These are phyloP conservation scores for Gopherus flavomarginatus DNA, from an alignment of 2,113 vertebrate species.

Conservation along the genomic window DNA sequence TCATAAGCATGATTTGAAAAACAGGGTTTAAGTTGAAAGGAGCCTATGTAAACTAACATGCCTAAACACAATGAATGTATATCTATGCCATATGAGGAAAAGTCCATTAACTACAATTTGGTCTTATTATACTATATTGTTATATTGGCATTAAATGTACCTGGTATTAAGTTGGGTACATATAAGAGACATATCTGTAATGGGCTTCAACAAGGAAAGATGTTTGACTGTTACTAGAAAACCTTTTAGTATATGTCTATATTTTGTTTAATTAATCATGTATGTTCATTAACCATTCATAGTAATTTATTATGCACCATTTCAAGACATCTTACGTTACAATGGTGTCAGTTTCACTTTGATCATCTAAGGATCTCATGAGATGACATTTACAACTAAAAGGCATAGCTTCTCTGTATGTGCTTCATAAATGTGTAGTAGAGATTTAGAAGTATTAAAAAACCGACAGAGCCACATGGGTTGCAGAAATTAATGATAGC, in stretches of 20 bases:
- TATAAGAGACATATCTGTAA: background rate
- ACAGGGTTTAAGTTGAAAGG: background rate
- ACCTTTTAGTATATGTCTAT: constrained; percentile 43
- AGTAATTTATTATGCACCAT: constrained; percentile 44
- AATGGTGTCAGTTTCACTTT: constrained; percentile 61
- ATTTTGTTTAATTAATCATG: constrained; percentile 68
- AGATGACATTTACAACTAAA: constrained; percentile 43
- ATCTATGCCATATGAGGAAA: background rate
- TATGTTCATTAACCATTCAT: constrained; percentile 61
- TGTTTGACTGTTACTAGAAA: constrained; percentile 48
- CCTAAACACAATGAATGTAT: background rate
- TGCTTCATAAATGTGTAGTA: background rate
- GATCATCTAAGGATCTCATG: constrained; percentile 52
- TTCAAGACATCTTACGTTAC: constrained; percentile 35
- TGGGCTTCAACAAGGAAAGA: background rate
- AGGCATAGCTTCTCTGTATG: background rate
- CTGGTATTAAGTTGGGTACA: background rate
- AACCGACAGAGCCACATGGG: background rate
- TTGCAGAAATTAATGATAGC: constrained; percentile 62
- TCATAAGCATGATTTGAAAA: background rate
- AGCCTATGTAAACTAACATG: background rate
- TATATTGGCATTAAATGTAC: background rate
- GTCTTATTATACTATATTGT: background rate
- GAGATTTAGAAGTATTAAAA: constrained; percentile 26
- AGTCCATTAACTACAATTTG: background rate